Base-by-base conservation (phyloP, 2,113 vertebrate genomes). In the Malurus melanocephalus region DNA sequence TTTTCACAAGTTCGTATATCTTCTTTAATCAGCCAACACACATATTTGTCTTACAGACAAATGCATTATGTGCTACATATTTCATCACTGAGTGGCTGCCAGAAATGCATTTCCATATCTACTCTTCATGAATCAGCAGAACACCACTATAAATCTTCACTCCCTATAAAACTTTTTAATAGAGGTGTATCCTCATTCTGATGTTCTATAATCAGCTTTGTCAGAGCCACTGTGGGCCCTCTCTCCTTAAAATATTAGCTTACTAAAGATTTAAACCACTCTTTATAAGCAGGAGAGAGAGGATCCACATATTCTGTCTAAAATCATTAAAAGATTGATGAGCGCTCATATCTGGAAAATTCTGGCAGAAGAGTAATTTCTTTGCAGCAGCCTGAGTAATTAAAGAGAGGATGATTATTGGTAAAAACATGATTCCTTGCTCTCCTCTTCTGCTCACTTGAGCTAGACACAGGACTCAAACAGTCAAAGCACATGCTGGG, bases 101-200 rank as follows among this genome's bases (percentile, higher is more conserved):
- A 89, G 79, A 93, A 92, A 93, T 91, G 67, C 87, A 94, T 95
- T 94, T 95, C 73, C 72, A 62, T 84, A 87, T 72, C 80, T 85
- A 33, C 51, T 88, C 69, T 85, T 89, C 82, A 91, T 94, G 87
- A 93, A 93, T 96, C 94, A 94, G 77, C 87, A 94, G 61, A 80
- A 86, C 28, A 57, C 57, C 40, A 72, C 88, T 86, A 74, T 94
- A 95, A 93, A 93, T 95, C 88, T 90, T 90, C n/a, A 46, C 35
- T 69, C 56, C 21, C 20, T 78, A 27, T n/a, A 69, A 89, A 86
- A 42, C 35, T 89, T 59, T 85, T 32, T 3, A 79, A 65, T 46
- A 60, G 55, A 83, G 60, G 69, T 72, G 66, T 91, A 80, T 91
- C 53, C 66, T 93, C 45, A 21, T 84, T 81, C 57, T 93, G 87